Evolutionary conservation across 2,888 invertebrate genomes (phyloP).

Genomic region (Aphidoletes aphidimyza): DNA sequence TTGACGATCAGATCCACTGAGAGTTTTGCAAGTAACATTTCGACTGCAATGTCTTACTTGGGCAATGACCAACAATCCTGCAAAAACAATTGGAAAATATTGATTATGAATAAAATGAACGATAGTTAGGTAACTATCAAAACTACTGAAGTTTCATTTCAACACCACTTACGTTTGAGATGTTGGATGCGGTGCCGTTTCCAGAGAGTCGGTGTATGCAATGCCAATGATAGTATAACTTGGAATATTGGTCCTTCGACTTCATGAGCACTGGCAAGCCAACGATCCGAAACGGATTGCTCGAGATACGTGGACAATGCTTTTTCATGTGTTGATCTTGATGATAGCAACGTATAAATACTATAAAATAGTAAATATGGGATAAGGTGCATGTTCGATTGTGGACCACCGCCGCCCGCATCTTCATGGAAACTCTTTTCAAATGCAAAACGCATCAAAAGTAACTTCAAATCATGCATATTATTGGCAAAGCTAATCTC

Average conservation of each 20-base stretch:
- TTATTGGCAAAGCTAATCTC: slow-evolving; percentile 68
- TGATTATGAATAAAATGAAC: background rate
- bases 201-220: slow-evolving; percentile 85
- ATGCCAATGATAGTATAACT: slow-evolving; percentile 80
- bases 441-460: slow-evolving; percentile 88
- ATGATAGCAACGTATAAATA: slow-evolving; percentile 92
- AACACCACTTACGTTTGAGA: slow-evolving; percentile 70
- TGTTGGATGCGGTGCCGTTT: slow-evolving; percentile 75
- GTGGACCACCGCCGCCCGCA: slow-evolving; percentile 95
- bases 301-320: slow-evolving; percentile 79
- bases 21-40: slow-evolving; percentile 65
- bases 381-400: slow-evolving; percentile 96
- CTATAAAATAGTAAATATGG: slow-evolving; percentile 95
- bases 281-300: slow-evolving; percentile 71
- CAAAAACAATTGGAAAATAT: background rate
- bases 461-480: slow-evolving; percentile 91
- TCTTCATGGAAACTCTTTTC: slow-evolving; percentile 97
- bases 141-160: background rate
- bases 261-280: slow-evolving; percentile 86
- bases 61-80: slow-evolving; percentile 10
- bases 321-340: slow-evolving; percentile 83
- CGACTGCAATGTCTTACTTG: slow-evolving; percentile 82
- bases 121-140: too few relatives aligned
- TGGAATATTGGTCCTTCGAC: slow-evolving; percentile 94
- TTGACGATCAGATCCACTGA: slow-evolving; percentile 68